These are phyloP conservation scores for Nyctereutes procyonoides DNA, from an alignment of 2,113 vertebrate species.

Conservation along the genomic window DNA sequence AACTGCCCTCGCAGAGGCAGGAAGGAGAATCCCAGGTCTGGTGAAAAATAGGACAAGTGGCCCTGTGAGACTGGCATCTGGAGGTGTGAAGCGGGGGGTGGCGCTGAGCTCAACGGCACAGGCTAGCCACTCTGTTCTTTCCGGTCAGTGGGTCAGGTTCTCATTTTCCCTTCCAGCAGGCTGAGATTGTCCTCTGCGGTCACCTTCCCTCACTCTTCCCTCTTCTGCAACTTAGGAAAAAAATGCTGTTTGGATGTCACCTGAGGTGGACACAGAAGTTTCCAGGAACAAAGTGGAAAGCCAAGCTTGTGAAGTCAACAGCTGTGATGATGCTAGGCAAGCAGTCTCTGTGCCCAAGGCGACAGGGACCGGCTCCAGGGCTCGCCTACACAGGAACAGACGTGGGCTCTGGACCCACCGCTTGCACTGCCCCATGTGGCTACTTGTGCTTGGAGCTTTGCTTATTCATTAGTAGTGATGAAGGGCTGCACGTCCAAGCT, in stretches of 20 bases:
- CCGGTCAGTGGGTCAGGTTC: neutral
- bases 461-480: neutral
- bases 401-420: neutral
- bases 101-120: neutral
- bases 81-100: neutral
- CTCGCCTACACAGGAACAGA: neutral
- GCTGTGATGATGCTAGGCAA: neutral
- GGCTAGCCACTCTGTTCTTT: neutral
- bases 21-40: neutral
- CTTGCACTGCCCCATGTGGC: fast-evolving
- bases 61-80: fast-evolving
- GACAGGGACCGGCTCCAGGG: fast-evolving
- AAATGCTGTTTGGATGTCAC: neutral
- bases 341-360: neutral
- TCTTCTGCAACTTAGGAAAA: neutral
- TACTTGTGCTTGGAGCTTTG: fast-evolving
- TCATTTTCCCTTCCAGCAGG: neutral
- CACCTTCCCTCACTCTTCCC: neutral
- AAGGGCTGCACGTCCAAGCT: neutral
- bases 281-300: neutral
- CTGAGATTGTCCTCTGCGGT: neutral
- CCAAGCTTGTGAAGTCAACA: neutral
- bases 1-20: fast-evolving
- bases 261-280: neutral
- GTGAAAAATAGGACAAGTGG: neutral